These are phyloP conservation scores for Allacma fusca DNA, from an alignment of 2,888 invertebrate species.

Conservation along the genomic window DNA sequence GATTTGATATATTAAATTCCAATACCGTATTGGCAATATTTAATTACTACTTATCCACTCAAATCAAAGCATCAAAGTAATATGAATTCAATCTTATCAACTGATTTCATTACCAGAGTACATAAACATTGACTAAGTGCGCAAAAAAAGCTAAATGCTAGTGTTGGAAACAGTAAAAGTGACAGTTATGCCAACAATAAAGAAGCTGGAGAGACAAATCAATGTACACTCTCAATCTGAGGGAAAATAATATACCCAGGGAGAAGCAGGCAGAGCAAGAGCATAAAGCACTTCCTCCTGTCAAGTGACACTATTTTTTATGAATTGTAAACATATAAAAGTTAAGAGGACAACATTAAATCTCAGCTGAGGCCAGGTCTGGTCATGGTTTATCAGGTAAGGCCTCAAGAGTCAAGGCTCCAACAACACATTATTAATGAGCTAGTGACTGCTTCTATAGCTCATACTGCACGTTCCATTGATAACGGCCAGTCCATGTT, in stretches of 20 bases:
- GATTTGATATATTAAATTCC: too few species aligned
- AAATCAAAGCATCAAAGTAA: too few species aligned
- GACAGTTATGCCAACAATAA: slow-evolving; percentile 16
- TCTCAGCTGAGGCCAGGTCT: slow-evolving; percentile 32
- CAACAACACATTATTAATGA: slow-evolving; percentile 37
- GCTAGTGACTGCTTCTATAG: slow-evolving; percentile 32
- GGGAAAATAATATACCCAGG: too few species aligned
- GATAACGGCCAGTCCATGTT: slow-evolving; percentile 24
- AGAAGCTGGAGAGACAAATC: background rate
- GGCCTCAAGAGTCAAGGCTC: slow-evolving; percentile 42
- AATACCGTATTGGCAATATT: too few species aligned
- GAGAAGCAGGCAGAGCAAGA: too few species aligned
- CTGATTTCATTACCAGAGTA: too few species aligned
- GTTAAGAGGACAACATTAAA: slow-evolving; percentile 18
- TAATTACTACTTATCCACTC: too few species aligned
- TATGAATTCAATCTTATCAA: too few species aligned
- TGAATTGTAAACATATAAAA: slow-evolving; percentile 1
- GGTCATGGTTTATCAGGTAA: slow-evolving; percentile 37
- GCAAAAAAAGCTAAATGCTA: background rate
- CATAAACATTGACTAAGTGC: too few species aligned
- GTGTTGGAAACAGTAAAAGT: background rate
- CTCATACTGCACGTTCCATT: slow-evolving; percentile 32
- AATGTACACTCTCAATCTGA: too few species aligned
- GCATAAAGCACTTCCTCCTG: background rate
- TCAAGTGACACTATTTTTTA: background rate